phyloP scores from a whole-genome alignment of 2,113 vertebrate genomes.

The Aythya baeri region DNA sequence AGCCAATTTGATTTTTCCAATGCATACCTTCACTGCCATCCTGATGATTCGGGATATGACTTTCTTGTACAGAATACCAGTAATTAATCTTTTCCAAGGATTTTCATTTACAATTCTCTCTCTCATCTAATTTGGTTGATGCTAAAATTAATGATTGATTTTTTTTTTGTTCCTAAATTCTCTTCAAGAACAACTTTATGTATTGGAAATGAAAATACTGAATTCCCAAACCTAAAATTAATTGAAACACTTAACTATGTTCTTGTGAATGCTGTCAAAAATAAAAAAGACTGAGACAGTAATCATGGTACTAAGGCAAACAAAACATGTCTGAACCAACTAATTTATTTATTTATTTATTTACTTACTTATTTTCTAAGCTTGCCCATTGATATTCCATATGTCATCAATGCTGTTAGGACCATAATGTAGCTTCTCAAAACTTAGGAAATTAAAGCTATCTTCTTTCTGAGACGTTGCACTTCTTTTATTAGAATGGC shows the following conservation, averaged over 20 bases:
- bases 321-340: background rate
- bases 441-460: background rate
- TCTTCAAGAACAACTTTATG: background rate
- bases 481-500: background rate
- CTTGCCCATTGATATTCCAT: background rate
- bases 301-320: background rate
- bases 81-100: background rate
- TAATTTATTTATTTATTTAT: background rate
- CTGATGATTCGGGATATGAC: background rate
- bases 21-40: background rate
- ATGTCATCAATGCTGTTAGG: background rate
- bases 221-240: background rate
- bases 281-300: background rate
- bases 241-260: background rate
- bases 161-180: background rate
- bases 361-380: background rate
- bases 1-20: background rate
- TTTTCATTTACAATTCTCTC: background rate
- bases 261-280: background rate
- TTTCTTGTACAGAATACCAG: background rate
- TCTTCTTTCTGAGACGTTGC: background rate
- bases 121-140: background rate
- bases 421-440: background rate
- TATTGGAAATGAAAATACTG: background rate
- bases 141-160: background rate